Conservation (phyloP, 2,888 invertebrate species). For the Archips xylosteana region DNA sequence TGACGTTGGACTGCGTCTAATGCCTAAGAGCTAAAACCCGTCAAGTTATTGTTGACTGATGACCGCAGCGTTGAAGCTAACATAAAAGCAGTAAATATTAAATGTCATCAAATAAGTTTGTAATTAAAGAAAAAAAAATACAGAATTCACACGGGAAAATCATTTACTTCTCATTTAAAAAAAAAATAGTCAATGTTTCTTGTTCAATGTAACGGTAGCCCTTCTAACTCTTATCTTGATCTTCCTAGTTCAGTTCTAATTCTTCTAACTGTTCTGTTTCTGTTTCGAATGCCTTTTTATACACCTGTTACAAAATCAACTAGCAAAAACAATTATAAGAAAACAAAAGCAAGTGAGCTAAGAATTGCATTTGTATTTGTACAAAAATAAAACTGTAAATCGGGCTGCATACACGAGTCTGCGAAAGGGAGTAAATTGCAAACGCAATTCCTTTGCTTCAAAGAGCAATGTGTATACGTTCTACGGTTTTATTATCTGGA, state of each 20-base stretch:
- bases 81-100: no score
- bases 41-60: no score
- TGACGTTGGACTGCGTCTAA: no score
- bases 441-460: constrained; percentile 31
- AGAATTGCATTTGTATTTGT: constrained; percentile 28
- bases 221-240: background rate
- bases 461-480: constrained; percentile 9
- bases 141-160: background rate
- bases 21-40: no score
- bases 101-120: no score
- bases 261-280: background rate
- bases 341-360: constrained; percentile 17
- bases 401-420: constrained; percentile 22
- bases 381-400: constrained; percentile 33
- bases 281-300: background rate
- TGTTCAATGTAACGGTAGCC: background rate
- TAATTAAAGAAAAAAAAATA: background rate
- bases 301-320: constrained; percentile 14
- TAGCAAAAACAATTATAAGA: constrained; percentile 7
- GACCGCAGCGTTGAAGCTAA: no score
- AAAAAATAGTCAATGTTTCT: background rate
- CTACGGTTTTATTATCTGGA: constrained; percentile 10
- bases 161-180: background rate
- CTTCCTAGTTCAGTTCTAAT: background rate
- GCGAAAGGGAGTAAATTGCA: constrained; percentile 36